phyloP scores from a whole-genome alignment of 1,140 invertebrate species.

The Bombus soroeensis region DNA sequence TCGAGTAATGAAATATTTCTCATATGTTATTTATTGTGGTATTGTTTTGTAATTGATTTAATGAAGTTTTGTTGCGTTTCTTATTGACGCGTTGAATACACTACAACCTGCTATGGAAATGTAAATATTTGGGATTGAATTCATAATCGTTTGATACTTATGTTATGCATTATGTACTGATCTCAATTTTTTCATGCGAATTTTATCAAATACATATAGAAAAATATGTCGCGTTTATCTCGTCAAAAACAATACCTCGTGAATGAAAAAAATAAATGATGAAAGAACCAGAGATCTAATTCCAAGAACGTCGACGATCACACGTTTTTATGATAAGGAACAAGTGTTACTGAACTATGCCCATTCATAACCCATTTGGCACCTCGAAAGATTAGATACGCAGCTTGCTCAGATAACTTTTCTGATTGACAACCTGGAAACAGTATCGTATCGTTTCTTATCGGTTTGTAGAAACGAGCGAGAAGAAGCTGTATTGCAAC shows the following conservation, averaged over 20 bases:
- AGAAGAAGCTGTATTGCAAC: not conserved
- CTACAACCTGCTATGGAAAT: not conserved
- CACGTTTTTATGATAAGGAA: not conserved
- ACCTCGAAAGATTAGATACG: not conserved
- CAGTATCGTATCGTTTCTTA: not conserved
- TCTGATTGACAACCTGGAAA: not conserved
- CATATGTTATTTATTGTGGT: not conserved
- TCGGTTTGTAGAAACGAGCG: not conserved
- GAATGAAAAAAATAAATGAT: not conserved
- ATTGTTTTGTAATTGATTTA: not conserved
- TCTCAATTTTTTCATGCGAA: not conserved
- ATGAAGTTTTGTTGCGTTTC: not conserved
- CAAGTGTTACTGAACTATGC: not conserved
- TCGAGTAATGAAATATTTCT: not conserved
- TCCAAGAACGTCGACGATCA: not conserved
- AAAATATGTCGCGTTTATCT: not conserved
- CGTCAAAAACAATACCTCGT: not conserved
- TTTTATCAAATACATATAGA: not conserved
- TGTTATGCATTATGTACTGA: not conserved
- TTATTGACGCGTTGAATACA: not conserved
- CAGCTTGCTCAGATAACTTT: not conserved
- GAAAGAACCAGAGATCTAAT: not conserved
- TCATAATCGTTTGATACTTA: not conserved
- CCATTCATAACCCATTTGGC: not conserved
- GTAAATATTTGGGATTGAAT: not conserved